phyloP scores from a whole-genome alignment of 2,113 vertebrate species.

The Aythya baeri region DNA sequence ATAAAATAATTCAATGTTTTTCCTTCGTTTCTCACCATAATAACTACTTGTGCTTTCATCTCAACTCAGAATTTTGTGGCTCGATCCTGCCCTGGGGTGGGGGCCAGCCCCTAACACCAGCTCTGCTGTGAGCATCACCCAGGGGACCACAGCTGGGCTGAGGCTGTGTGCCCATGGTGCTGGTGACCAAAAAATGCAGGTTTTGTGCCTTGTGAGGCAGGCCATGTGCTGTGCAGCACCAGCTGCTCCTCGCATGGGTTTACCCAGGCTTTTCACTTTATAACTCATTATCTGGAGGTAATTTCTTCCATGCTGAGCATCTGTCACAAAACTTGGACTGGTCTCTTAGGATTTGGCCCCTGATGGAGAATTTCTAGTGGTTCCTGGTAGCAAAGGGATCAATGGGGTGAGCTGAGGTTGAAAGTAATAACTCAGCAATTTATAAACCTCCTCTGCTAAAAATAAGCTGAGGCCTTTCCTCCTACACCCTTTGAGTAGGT shows the following conservation, averaged over 20 bases:
- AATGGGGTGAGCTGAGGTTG: fast-evolving
- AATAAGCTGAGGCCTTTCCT: neutral
- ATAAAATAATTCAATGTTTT: fast-evolving
- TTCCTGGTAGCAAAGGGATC: fast-evolving
- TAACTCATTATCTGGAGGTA: fast-evolving
- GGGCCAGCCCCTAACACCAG: neutral
- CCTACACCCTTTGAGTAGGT: neutral
- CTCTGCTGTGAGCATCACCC: too few relatives aligned
- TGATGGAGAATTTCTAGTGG: neutral
- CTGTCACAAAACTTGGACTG: fast-evolving
- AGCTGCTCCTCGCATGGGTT: fast-evolving
- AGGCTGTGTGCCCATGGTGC: fast-evolving
- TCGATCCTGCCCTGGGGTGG: fast-evolving
- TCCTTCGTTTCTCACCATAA: neutral
- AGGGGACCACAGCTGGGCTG: fast-evolving
- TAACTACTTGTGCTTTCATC: neutral
- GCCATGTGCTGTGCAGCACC: too few relatives aligned
- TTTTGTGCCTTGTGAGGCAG: too few relatives aligned
- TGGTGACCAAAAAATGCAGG: fast-evolving
- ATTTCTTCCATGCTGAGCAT: neutral
- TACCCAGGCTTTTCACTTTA: neutral
- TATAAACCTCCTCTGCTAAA: neutral
- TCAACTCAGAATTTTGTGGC: neutral
- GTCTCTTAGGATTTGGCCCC: neutral
- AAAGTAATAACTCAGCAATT: neutral